A percentile compares a stretch with the other conserved stretches of the same genome.
Evolutionary conservation across 2,113 vertebrate species (phyloP).

Genomic region (Sphyrna mokarran): DNA sequence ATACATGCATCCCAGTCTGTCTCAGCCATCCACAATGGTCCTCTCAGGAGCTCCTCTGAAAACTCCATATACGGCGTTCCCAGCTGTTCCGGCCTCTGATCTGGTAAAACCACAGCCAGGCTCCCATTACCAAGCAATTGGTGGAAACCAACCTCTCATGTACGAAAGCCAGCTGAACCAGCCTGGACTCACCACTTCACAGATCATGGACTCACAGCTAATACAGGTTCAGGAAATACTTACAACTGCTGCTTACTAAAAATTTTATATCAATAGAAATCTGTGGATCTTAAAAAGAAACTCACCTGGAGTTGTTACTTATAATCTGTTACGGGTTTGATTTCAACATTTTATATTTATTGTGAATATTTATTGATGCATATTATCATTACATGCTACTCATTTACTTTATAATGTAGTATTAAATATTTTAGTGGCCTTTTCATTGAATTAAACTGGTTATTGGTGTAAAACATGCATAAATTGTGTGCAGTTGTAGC

Average conservation of each 20-base stretch:
- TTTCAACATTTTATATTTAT: background rate
- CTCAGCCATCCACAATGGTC: slow-evolving; percentile 89
- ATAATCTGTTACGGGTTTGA: background rate
- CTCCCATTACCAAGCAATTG: slow-evolving; percentile 90
- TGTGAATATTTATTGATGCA: too few relatives aligned
- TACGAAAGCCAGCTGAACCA: slow-evolving; percentile 86
- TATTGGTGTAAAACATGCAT: background rate
- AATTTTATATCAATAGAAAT: background rate
- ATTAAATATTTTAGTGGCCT: background rate
- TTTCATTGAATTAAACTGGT: background rate
- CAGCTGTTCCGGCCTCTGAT: slow-evolving; percentile 89
- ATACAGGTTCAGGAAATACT: slow-evolving; percentile 70
- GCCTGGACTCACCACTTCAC: slow-evolving; percentile 84
- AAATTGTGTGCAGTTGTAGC: background rate
- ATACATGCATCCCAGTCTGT: slow-evolving; percentile 97
- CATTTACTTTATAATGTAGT: background rate
- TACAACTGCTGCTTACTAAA: background rate
- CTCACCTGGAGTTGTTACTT: background rate
- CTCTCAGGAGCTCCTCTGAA: slow-evolving; percentile 85
- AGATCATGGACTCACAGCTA: slow-evolving; percentile 94
- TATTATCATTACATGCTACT: background rate
- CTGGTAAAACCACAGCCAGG: slow-evolving; percentile 90
- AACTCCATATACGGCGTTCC: slow-evolving; percentile 84
- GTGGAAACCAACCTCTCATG: slow-evolving; percentile 83
- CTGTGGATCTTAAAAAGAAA: background rate